Percentiles rank a stretch among this genome's conserved stretches.
These are phyloP conservation scores for Eucera pruinosa DNA, from an alignment of 2,888 invertebrate species.

Conservation along the genomic window DNA sequence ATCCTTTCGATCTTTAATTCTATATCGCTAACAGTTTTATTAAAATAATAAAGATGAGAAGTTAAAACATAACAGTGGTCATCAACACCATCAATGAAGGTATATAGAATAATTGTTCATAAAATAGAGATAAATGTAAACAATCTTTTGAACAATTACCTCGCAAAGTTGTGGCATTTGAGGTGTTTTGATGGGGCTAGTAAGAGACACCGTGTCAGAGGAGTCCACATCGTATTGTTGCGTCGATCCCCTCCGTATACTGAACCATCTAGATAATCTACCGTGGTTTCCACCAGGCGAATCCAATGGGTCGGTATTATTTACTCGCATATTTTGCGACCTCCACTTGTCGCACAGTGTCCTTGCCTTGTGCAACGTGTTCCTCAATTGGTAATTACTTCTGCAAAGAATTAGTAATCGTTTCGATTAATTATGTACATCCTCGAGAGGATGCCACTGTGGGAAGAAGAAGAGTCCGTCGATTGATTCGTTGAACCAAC, in stretches of 20 bases:
- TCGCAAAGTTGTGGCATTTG: conserved; percentile 94
- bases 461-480: conserved; percentile 3
- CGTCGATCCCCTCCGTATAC: conserved; percentile 92
- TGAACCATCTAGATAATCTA: conserved; percentile 94
- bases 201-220: conserved; percentile 81
- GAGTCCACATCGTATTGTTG: conserved; percentile 91
- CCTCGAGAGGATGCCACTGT: neutral
- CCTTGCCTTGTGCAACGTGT: conserved; percentile 92
- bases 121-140: neutral
- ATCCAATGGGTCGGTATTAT: conserved; percentile 82
- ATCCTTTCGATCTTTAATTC: neutral
- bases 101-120: neutral
- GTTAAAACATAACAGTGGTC: neutral
- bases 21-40: neutral
- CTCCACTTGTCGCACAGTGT: conserved; percentile 93
- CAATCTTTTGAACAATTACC: conserved; percentile 84
- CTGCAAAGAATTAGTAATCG: conserved; percentile 81
- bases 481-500: conserved; percentile 17
- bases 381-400: conserved; percentile 91
- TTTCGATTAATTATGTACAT: conserved; percentile 19
- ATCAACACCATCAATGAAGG: neutral
- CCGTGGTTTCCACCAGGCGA: conserved; percentile 88
- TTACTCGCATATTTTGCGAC: conserved; percentile 81
- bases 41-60: neutral
- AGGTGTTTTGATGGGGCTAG: conserved; percentile 80